These are phyloP conservation scores for Anarhynchus alexandrinus DNA, from an alignment of 2,113 vertebrate species.

Conservation along the genomic window DNA sequence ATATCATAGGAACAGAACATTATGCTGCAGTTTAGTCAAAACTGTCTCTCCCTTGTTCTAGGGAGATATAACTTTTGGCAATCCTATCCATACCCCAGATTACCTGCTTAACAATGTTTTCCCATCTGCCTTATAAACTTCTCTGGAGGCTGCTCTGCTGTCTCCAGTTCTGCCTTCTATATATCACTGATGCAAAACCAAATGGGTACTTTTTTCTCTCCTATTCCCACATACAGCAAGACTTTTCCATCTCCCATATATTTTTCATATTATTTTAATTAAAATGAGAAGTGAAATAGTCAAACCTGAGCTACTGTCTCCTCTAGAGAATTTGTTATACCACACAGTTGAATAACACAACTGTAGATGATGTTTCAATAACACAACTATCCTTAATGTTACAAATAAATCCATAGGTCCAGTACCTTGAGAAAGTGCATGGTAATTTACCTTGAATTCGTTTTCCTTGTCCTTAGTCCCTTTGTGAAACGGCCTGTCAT, in stretches of 20 bases:
- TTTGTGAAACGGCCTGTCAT: conserved; percentile 97
- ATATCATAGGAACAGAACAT: background rate
- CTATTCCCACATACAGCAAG: background rate
- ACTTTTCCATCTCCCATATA: background rate
- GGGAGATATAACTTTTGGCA: background rate
- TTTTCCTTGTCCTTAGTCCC: conserved; percentile 98
- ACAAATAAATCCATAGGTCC: background rate
- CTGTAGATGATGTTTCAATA: background rate
- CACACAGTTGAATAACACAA: background rate
- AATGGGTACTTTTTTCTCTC: background rate
- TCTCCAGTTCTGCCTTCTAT: background rate
- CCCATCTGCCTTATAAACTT: background rate
- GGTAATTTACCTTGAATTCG: conserved; percentile 94
- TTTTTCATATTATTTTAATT: background rate
- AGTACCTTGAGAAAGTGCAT: background rate
- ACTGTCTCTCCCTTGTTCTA: background rate
- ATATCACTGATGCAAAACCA: background rate
- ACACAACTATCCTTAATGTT: background rate
- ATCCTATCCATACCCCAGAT: background rate
- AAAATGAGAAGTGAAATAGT: background rate
- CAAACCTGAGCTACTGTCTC: background rate
- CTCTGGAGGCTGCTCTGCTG: background rate
- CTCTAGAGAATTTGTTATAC: background rate
- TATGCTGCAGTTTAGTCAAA: background rate
- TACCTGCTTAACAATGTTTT: background rate